A percentile compares a stretch with the other conserved stretches of the same genome.
phyloP scores from a whole-genome alignment of 2,888 invertebrate species.

The Tyria jacobaeae region DNA sequence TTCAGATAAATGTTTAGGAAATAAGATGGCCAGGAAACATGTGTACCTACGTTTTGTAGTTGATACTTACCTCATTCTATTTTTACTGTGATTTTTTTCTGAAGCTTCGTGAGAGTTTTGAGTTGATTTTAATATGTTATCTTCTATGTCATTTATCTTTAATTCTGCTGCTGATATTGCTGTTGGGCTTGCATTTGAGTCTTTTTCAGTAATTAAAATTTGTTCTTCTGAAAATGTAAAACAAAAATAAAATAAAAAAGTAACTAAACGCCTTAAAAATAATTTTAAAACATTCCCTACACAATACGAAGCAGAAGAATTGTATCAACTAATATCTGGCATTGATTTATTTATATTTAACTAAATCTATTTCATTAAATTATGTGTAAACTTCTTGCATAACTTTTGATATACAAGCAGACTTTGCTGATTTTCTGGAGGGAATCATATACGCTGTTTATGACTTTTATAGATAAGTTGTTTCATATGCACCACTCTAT shows the following conservation, averaged over 20 bases:
- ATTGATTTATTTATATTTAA: no score
- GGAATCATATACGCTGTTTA: no score
- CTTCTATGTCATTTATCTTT: conserved; percentile 52
- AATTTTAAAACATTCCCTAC: not conserved
- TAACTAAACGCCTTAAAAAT: no score
- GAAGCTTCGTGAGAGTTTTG: conserved; percentile 28
- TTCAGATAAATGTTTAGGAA: no score
- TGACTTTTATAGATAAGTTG: not conserved
- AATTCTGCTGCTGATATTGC: conserved; percentile 42
- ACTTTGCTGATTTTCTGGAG: no score
- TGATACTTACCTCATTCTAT: conserved; percentile 40
- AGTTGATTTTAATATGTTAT: conserved; percentile 21
- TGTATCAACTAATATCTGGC: no score
- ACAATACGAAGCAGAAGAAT: no score
- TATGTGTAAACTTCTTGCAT: no score
- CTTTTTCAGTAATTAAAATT: conserved; percentile 45
- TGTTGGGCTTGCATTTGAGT: conserved; percentile 21
- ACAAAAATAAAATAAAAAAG: not conserved
- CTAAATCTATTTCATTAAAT: no score
- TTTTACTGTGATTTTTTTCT: conserved; percentile 25
- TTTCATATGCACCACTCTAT: not conserved
- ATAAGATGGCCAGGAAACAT: no score
- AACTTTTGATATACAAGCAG: no score
- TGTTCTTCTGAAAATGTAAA: conserved; percentile 53
- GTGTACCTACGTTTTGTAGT: not conserved